Conservation (phyloP, 2,888 invertebrate genomes). For the Adelognathus sp. region DNA sequence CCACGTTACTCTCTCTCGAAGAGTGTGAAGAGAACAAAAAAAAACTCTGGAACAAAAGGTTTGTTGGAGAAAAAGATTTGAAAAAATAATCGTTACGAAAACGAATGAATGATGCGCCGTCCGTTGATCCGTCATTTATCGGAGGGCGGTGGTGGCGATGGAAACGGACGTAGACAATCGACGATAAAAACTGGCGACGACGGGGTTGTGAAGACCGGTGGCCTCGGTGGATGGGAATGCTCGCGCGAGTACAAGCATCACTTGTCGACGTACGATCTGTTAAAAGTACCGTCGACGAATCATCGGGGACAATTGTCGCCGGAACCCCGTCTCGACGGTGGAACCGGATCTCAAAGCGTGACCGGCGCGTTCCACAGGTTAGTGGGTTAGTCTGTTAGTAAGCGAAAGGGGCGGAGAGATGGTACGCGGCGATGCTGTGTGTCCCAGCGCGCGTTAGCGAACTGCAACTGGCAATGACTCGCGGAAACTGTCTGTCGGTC, state of each 20-base stretch:
- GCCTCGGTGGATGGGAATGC: slow-evolving; percentile 70
- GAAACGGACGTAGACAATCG: slow-evolving; percentile 61
- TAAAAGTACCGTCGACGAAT: slow-evolving; percentile 74
- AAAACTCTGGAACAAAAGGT: too few relatives aligned
- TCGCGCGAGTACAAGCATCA: slow-evolving; percentile 78
- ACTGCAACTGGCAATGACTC: not conserved
- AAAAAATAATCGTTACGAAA: not conserved
- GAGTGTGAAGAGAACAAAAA: not conserved
- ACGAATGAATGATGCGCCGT: slow-evolving; percentile 74
- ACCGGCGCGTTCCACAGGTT: slow-evolving; percentile 75
- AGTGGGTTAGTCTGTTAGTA: slow-evolving; percentile 51
- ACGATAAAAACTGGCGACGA: slow-evolving; percentile 54
- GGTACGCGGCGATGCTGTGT: not conserved
- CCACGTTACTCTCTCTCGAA: not conserved
- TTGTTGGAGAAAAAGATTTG: not conserved
- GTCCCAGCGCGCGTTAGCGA: not conserved
- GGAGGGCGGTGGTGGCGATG: slow-evolving; percentile 75
- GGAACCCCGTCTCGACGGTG: slow-evolving; percentile 65
- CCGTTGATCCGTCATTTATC: slow-evolving; percentile 78
- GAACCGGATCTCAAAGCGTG: slow-evolving; percentile 65
- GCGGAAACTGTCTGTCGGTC: not conserved
- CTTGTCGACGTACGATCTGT: slow-evolving; percentile 76
- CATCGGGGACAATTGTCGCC: slow-evolving; percentile 66
- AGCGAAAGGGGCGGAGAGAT: not conserved
- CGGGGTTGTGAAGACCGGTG: slow-evolving; percentile 41